Base-by-base conservation (phyloP, 2,888 invertebrate genomes). In the Drosophila helvetica region DNA sequence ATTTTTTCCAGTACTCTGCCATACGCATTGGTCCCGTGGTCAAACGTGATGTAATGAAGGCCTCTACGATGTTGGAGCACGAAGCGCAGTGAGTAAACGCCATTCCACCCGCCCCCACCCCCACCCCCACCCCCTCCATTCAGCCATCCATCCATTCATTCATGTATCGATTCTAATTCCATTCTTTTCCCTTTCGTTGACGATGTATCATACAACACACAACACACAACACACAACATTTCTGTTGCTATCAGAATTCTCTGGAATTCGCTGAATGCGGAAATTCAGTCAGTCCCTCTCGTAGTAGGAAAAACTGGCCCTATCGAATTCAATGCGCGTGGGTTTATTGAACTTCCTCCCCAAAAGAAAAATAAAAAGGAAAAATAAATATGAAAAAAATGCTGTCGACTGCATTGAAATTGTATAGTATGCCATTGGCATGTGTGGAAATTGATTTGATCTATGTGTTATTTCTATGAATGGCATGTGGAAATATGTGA, bases 21-120 rank as follows among this genome's bases (percentile, higher is more conserved):
- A 99, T 99, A 91, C 96, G 99, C 89, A 99, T 99, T 93, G 99
- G 99, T 15, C 99, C 99, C 33, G 99, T 99, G 60, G 99, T 99
- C 86, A 99, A 98, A 93, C 97, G 97, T 91, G 99, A 99, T 93
- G 98, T 99, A 48, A 99, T 99, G 98, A 99, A 98, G 91, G 99
- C 99, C 19, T 99, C 99, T n/a, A 98, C 97, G 79, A 99, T 99
- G 99, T 93, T 99, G 93, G 99, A 99, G 91, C 98, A 99, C 92
- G 99, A 99, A 90, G 95, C 96, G 68, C 97, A 98, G 95, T 98
- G 92, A 95, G 95, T 95, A 90, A 42, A 54, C 48, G 43, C 9
- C 52, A 65, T 51, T n/a, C n/a, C n/a, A n/a, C n/a, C n/a, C n/a
- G n/a, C 12, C 15, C 3, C 30, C 30, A 30, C 2, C 5, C 22